Percentiles rank a stretch among this genome's conserved stretches.
phyloP scores from a whole-genome alignment of 2,113 vertebrate species.

The Cynoglossus semilaevis region DNA sequence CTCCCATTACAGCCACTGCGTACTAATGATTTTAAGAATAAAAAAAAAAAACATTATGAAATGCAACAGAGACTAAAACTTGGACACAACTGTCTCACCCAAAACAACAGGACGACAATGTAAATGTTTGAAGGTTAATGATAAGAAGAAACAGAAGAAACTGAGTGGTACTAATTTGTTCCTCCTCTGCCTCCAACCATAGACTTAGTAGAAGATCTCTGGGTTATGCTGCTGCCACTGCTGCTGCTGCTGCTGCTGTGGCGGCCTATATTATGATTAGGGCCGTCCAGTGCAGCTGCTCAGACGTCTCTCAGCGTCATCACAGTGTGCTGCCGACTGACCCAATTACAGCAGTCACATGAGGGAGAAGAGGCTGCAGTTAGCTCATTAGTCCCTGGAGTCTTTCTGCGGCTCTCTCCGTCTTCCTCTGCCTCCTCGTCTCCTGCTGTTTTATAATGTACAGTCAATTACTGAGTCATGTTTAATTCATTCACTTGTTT shows the following conservation, averaged over 20 bases:
- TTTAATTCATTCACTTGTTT: conserved; percentile 50
- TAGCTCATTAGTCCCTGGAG: conserved; percentile 62
- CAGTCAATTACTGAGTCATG: conserved; percentile 49
- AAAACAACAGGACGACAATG: no score
- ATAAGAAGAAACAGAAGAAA: no score
- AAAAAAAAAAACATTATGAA: no score
- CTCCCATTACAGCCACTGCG: no score
- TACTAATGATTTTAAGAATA: no score
- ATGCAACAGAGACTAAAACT: no score
- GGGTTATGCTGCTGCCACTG: not conserved
- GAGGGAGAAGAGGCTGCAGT: conserved; percentile 51
- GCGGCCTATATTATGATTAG: not conserved
- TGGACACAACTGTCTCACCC: no score
- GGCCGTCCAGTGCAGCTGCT: conserved; percentile 10
- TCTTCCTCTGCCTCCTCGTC: conserved; percentile 32
- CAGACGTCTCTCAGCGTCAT: conserved; percentile 34
- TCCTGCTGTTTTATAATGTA: conserved; percentile 55
- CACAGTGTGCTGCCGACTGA: conserved; percentile 54
- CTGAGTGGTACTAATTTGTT: no score
- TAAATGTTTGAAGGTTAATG: no score
- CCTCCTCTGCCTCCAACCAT: not conserved
- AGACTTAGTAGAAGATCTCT: conserved; percentile 1
- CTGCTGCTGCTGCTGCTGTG: not conserved
- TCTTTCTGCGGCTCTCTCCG: conserved; percentile 35
- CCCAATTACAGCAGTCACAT: conserved; percentile 63